These are phyloP conservation scores for Pontoporia blainvillei DNA, from an alignment of 2,113 vertebrate species.

Conservation along the genomic window DNA sequence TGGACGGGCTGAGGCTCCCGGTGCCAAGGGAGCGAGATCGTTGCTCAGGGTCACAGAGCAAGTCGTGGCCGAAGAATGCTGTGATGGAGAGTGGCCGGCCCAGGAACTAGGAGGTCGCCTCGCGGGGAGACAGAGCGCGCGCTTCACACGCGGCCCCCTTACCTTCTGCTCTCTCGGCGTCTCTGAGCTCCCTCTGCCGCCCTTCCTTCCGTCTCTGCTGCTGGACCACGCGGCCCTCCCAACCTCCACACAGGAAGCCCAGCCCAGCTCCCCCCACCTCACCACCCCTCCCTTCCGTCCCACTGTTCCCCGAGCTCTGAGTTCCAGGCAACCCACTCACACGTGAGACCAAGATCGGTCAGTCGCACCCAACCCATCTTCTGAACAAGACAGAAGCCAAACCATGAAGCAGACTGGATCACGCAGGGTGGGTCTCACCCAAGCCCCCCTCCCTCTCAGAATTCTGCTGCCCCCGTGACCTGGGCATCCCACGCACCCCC, in stretches of 20 bases:
- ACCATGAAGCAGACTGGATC: background rate
- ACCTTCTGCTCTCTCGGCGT: background rate
- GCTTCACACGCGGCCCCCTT: fast-evolving
- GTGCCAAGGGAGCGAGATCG: background rate
- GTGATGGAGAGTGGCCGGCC: background rate
- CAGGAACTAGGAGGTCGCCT: background rate
- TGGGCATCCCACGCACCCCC: fast-evolving
- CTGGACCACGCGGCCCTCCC: background rate
- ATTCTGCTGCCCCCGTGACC: background rate
- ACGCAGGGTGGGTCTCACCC: background rate
- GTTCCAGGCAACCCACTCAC: background rate
- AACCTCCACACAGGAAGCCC: background rate
- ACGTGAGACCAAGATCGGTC: background rate
- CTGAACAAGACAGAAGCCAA: background rate
- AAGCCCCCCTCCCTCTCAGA: background rate
- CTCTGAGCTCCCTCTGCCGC: background rate
- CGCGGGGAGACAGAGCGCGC: fast-evolving
- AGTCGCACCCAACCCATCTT: background rate
- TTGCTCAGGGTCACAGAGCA: background rate
- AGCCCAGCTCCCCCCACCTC: too few relatives aligned
- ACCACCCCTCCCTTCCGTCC: background rate
- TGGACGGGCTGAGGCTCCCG: background rate
- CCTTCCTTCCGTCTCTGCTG: background rate
- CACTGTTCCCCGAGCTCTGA: background rate
- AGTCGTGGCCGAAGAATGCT: background rate